Evolutionary conservation across 2,888 invertebrate genomes (phyloP).

Genomic region (Pilophorus perplexus): DNA sequence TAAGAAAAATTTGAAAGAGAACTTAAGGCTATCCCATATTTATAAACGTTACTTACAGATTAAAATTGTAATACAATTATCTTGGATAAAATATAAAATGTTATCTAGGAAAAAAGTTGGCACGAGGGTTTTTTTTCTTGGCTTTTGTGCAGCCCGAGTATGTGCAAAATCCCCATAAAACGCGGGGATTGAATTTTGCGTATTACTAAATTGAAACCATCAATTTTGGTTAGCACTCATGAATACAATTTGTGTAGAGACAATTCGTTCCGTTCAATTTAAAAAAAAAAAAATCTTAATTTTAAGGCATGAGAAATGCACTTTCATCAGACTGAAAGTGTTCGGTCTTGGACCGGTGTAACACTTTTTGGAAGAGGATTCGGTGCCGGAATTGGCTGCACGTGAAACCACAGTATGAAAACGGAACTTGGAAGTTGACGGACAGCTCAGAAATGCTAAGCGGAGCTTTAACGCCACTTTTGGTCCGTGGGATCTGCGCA

Average conservation of each 20-base stretch:
- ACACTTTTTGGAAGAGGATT: background rate
- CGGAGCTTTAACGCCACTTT: too few relatives aligned
- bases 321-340: background rate
- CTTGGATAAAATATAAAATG: constrained; percentile 10
- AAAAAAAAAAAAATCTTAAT: background rate
- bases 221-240: too few relatives aligned
- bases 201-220: too few relatives aligned
- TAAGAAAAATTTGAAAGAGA: background rate
- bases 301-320: constrained; percentile 6
- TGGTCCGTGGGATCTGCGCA: too few relatives aligned
- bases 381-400: too few relatives aligned
- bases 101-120: constrained; percentile 13
- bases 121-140: background rate
- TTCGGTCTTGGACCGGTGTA: background rate
- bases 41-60: background rate
- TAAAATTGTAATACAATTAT: too few relatives aligned
- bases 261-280: background rate
- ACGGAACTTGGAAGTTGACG: too few relatives aligned
- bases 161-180: too few relatives aligned
- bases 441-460: too few relatives aligned
- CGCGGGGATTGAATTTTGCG: too few relatives aligned
- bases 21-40: constrained; percentile 3
- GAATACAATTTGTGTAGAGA: too few relatives aligned
- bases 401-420: too few relatives aligned
- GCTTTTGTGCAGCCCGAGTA: background rate